These are phyloP conservation scores for Himalopsyche kuldschensis DNA, from an alignment of 2,888 invertebrate species.

Conservation along the genomic window DNA sequence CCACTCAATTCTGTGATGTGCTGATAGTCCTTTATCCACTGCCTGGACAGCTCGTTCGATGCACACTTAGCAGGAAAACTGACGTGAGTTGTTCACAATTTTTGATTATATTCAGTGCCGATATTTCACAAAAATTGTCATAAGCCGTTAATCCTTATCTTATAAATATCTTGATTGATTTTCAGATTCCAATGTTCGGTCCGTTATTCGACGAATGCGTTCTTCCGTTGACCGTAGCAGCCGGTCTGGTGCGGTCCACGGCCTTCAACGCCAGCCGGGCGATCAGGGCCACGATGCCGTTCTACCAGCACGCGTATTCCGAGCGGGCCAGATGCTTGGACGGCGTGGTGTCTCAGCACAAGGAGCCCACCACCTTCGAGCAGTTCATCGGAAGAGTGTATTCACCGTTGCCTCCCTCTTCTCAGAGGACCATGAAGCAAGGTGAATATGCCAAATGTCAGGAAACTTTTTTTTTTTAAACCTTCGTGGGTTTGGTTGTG, in stretches of 20 bases:
- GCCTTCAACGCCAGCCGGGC: constrained; percentile 91
- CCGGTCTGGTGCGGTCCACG: constrained; percentile 85
- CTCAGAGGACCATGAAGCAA: constrained; percentile 24
- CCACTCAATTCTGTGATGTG: constrained; percentile 99
- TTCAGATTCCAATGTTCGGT: constrained; percentile 87
- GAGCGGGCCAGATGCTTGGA: constrained; percentile 85
- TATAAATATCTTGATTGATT: neutral
- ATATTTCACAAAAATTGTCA: too few relatives aligned
- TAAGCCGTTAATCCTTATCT: too few relatives aligned
- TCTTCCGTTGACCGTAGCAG: constrained; percentile 62
- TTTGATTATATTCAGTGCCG: too few relatives aligned
- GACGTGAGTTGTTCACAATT: constrained; percentile 67
- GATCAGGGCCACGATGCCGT: constrained; percentile 84
- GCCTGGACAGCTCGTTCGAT: constrained; percentile 74
- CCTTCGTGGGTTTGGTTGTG: neutral
- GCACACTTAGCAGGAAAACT: constrained; percentile 84
- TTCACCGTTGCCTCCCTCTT: constrained; percentile 62
- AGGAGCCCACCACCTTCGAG: constrained; percentile 88
- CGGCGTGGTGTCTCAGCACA: constrained; percentile 82
- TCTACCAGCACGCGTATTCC: constrained; percentile 92
- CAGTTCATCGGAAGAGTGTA: constrained; percentile 77
- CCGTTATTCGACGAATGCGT: constrained; percentile 91
- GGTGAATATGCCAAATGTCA: constrained; percentile 17
- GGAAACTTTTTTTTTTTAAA: neutral
- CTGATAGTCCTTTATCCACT: constrained; percentile 95